Percentiles rank a stretch among this genome's conserved stretches.
Evolutionary conservation across 1,140 invertebrate species (phyloP).

Genomic region (Himalopsyche phryganea): DNA sequence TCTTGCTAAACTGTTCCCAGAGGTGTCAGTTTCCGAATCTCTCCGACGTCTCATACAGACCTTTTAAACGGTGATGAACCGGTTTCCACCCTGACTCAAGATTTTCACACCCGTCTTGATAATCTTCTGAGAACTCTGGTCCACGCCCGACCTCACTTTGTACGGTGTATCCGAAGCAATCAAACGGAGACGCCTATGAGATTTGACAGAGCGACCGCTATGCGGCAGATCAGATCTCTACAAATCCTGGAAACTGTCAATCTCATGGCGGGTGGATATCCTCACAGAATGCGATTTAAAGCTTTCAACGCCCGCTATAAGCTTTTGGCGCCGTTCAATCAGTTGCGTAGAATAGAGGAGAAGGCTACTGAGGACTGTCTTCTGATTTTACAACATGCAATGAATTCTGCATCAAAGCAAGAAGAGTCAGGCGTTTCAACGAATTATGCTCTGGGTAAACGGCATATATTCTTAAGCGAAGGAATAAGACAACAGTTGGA

Average conservation of each 20-base stretch:
- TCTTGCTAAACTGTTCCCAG: constrained; percentile 76
- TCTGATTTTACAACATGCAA: constrained; percentile 59
- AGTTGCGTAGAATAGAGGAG: constrained; percentile 72
- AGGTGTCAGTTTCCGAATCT: constrained; percentile 83
- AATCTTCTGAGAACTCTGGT: constrained; percentile 87
- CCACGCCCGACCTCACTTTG: constrained; percentile 90
- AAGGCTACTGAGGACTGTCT: constrained; percentile 77
- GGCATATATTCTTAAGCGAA: constrained; percentile 92
- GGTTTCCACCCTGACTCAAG: constrained; percentile 87
- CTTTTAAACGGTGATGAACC: constrained; percentile 84
- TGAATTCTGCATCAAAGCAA: constrained; percentile 44
- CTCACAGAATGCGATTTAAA: constrained; percentile 92
- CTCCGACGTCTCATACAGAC: constrained; percentile 85
- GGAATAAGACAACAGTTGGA: constrained; percentile 87
- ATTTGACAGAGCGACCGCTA: constrained; percentile 69
- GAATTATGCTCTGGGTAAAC: constrained; percentile 86
- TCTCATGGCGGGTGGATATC: constrained; percentile 89
- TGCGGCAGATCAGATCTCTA: constrained; percentile 81
- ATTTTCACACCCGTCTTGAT: constrained; percentile 90
- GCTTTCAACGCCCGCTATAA: constrained; percentile 87
- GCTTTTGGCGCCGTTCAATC: constrained; percentile 73
- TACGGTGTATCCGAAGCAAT: constrained; percentile 87
- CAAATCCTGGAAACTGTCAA: constrained; percentile 94
- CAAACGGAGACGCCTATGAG: constrained; percentile 69
- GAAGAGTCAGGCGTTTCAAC: constrained; percentile 61